phyloP scores from a whole-genome alignment of 2,797 vertebrate genomes.

The Acropternis orthonyx region DNA sequence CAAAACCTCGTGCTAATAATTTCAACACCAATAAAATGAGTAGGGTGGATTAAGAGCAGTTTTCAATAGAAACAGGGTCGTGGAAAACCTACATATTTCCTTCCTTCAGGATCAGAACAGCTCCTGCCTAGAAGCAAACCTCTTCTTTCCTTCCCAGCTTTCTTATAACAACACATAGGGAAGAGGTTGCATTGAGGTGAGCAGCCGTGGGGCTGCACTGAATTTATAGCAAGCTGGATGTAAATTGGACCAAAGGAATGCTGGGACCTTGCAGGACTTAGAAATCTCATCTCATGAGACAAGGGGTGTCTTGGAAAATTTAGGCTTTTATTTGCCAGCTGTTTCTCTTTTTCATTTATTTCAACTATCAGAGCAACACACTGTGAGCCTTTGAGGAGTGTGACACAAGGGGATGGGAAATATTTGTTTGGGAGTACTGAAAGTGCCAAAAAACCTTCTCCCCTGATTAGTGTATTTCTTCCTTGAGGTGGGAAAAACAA shows the following conservation, averaged over 20 bases:
- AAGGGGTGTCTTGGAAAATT: neutral
- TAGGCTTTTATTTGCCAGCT: neutral
- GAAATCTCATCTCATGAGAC: neutral
- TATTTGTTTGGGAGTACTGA: neutral
- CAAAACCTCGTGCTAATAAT: neutral
- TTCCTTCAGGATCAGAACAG: neutral
- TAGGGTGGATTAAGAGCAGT: neutral
- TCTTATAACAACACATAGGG: neutral
- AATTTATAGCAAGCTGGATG: neutral
- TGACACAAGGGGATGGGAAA: neutral
- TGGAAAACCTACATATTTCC: neutral
- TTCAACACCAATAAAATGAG: neutral
- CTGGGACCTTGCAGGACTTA: neutral
- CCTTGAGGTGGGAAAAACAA: neutral
- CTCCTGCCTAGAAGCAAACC: fast-evolving
- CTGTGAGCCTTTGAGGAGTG: neutral
- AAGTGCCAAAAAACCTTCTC: fast-evolving
- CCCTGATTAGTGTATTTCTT: neutral
- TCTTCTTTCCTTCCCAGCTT: neutral
- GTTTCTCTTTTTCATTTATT: neutral
- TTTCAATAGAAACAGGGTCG: neutral
- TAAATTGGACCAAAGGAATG: neutral
- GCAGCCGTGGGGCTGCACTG: fast-evolving
- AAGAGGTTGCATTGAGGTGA: fast-evolving
- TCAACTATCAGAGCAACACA: neutral